Evolutionary conservation across 92 coral and sea anemone species (phyloP), one percentile per base, ranked within the genome.

Genomic region (Isaurus tuberculatus): DNA sequence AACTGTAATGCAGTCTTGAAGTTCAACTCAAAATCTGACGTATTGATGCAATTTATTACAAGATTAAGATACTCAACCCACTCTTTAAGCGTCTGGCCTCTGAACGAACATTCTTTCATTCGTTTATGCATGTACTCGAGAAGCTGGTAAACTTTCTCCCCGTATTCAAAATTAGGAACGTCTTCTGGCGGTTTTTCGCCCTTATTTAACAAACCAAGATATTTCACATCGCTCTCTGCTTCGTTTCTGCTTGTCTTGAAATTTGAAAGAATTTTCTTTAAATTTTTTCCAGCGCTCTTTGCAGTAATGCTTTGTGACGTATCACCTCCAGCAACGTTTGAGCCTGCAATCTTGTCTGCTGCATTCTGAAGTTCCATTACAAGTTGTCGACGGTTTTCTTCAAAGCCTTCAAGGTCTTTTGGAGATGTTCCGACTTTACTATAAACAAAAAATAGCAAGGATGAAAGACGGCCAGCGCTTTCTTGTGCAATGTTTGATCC

Each of bases 301-400:
- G 57, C 8, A 22, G 15, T 46, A 6, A 10, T 20, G 28, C 14
- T 20, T 5, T 14, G 8, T 5, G 49, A 23, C 4, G 75, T 19
- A 34, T 70, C 75, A 40, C 25, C 25, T 25, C 53, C 30, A 43
- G 75, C 75, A 42, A 70, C 75, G 23, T 70, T 70, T 70, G 57
- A 70, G 19, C 55, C 75, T 20, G 75, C 75, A 19, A 70, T 43
- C 51, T 70, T 70, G 51, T 40, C 51, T n/a, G 75, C 57, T 8
- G 75, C 75, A 70, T 15, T 40, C n/a, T 70, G 75, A 70, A 70
- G 75, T 42, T 70, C 75, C 51, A 70, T 43, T n/a, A 70, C 51
- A 70, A 70, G 75, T 40, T 70, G 75, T 8, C 51, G 75, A 25
- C 75, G 75, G 31, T 70, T 68, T n/a, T 68, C 73, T 34, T 68